Evolutionary conservation across 2,888 invertebrate genomes (phyloP).

Genomic region (Venusia cambrica): DNA sequence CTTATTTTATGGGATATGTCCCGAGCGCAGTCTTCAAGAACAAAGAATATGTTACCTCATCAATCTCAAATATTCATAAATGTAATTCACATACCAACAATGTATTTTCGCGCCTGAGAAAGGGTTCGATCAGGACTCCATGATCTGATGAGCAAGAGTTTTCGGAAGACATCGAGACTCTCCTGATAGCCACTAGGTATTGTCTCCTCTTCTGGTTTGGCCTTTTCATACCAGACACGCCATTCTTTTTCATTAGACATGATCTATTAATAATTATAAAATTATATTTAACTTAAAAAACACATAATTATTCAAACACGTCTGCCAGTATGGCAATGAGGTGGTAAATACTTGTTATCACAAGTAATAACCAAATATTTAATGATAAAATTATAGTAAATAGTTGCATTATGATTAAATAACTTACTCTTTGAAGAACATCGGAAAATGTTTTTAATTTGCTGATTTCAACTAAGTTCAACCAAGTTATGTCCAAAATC

Average conservation of each 20-base stretch:
- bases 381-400: too few species aligned
- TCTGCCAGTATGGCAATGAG: too few species aligned
- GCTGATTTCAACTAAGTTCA: conserved; percentile 96
- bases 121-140: conserved; percentile 98
- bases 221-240: conserved; percentile 95
- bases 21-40: too few species aligned
- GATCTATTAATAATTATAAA: conserved; percentile 74
- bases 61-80: conserved; percentile 3
- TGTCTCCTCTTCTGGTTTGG: conserved; percentile 94
- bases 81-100: conserved; percentile 83
- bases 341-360: too few species aligned
- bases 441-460: conserved; percentile 90
- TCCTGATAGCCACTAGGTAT: conserved; percentile 95
- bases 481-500: conserved; percentile 97
- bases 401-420: too few species aligned
- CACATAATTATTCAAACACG: not conserved
- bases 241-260: conserved; percentile 93
- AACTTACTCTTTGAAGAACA: conserved; percentile 86
- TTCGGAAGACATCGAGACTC: conserved; percentile 92
- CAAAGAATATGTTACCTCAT: too few species aligned
- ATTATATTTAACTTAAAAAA: not conserved
- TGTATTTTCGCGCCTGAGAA: conserved; percentile 95
- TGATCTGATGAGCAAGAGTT: conserved; percentile 91
- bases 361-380: too few species aligned
- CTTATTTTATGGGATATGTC: too few species aligned